Percentiles rank a stretch among this genome's conserved stretches.
These are phyloP conservation scores for Ciona savignyi DNA, from an alignment of 23 tunicate species.

Conservation along the genomic window DNA sequence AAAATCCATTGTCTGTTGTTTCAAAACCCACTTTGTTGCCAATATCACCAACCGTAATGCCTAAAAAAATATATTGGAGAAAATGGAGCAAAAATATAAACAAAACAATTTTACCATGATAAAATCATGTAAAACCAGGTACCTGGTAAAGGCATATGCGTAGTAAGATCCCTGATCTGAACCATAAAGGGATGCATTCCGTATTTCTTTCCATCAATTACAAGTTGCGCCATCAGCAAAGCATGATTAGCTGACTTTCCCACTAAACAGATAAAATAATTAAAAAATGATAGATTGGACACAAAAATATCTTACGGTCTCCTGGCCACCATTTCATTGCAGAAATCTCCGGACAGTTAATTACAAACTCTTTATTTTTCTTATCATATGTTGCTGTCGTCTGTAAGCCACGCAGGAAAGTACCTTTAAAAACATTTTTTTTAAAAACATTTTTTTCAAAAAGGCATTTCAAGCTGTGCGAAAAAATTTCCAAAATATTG, in stretches of 20 bases:
- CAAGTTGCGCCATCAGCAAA: slow-evolving; percentile 65
- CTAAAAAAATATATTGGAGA: slow-evolving; percentile 12
- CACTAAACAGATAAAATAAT: slow-evolving; percentile 24
- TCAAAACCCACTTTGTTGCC: slow-evolving; percentile 68
- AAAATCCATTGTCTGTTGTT: slow-evolving; percentile 63
- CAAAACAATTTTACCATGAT: background rate
- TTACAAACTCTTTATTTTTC: slow-evolving; percentile 57
- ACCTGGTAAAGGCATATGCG: slow-evolving; percentile 73
- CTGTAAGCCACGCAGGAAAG: slow-evolving; percentile 68
- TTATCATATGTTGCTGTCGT: slow-evolving; percentile 56
- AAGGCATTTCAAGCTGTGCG: background rate
- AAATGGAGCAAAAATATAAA: background rate
- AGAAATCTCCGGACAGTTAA: slow-evolving; percentile 56
- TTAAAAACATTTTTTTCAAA: background rate
- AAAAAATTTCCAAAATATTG: background rate
- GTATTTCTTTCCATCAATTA: slow-evolving; percentile 32
- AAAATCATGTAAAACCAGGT: background rate
- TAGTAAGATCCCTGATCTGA: slow-evolving; percentile 64
- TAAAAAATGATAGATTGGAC: background rate
- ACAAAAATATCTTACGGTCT: slow-evolving; percentile 46
- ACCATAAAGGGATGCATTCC: slow-evolving; percentile 93
- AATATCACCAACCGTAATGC: slow-evolving; percentile 78
- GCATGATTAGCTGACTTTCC: slow-evolving; percentile 64
- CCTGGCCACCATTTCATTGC: slow-evolving; percentile 99
- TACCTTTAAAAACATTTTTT: slow-evolving; percentile 43